Base-by-base conservation (phyloP, 2,113 vertebrate genomes). In the Perca fluviatilis region DNA sequence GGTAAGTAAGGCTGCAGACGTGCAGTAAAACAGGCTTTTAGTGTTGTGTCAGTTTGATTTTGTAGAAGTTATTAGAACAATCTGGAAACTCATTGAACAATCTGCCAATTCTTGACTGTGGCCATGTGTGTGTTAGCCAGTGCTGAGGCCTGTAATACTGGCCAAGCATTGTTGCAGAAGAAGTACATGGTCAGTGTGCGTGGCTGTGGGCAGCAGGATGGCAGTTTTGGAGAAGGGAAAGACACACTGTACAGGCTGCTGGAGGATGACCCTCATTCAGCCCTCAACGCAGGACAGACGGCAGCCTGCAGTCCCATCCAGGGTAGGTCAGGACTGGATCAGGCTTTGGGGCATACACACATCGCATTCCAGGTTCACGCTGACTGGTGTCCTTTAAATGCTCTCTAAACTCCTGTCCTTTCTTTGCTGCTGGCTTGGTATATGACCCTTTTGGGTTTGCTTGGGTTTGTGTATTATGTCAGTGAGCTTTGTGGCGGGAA, bases 251-350 rank as follows among this genome's bases (percentile, higher is more conserved):
- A 90, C 91, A 94, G 93, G 82, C 92, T 95, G 71, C 72, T 94
- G 89, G 92, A 95, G 85, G 88, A 94, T 16, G 93, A 89, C 88
- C 89, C 92, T 56, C 75, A 87, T 27, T 83, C 92, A 54, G 88
- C 93, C 54, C 91, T 95, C 77, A 95, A 94, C 82, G 12, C 83
- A 83, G 93, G 92, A 92, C 87, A 91, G 82, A 95, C 91, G 14
- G 93, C 93, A 23, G 50, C 79, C 61, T 94, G 90, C 90, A 58
- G 11, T 36, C 87, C 86, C 54, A 74, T 85, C 62, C 70, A 83
- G 90, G 93, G 94, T 95, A 95, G 78, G 94, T 95, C 76, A 51
- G 80, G 78, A 67, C 69, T 7, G 46, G 63, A 71, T 46, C 6
- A n/a, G 76, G 63, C 30, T 56, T 11, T 18, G 51, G 67, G 33